phyloP scores from a whole-genome alignment of 1,140 invertebrate species.

The Muscidifurax raptorellus region DNA sequence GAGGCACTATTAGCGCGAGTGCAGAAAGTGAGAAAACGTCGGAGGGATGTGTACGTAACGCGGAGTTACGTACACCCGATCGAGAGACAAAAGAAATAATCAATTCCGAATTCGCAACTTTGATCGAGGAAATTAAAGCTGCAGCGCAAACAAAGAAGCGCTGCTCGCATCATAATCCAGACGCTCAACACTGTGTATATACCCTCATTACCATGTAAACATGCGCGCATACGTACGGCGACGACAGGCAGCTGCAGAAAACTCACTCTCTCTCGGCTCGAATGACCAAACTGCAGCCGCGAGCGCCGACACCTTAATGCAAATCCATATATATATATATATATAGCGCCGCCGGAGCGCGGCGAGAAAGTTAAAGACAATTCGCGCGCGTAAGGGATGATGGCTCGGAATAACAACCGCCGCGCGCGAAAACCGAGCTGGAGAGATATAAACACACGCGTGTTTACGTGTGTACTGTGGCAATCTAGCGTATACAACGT shows the following conservation, averaged over 20 bases:
- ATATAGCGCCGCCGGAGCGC: no score
- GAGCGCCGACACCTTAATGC: no score
- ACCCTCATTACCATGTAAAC: background rate
- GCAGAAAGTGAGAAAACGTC: conserved; percentile 12
- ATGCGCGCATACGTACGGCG: background rate
- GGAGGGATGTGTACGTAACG: no score
- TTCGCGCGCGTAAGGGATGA: conserved; percentile 5
- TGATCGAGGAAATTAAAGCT: no score
- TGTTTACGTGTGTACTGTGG: background rate
- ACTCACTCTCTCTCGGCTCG: background rate
- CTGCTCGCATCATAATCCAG: background rate
- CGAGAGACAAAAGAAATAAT: background rate
- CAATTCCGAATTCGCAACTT: no score
- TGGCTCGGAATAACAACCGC: background rate
- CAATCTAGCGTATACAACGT: conserved; percentile 20
- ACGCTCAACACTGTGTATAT: no score
- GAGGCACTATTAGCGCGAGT: conserved; percentile 2
- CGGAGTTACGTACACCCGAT: no score
- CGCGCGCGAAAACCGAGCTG: background rate
- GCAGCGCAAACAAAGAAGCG: background rate
- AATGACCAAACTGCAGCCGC: background rate
- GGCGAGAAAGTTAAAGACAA: conserved; percentile 40
- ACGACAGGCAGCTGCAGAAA: background rate
- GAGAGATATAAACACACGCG: background rate
- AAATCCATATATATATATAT: background rate